phyloP scores from a whole-genome alignment of 2,888 invertebrate genomes.

The Oscheius sp. region DNA sequence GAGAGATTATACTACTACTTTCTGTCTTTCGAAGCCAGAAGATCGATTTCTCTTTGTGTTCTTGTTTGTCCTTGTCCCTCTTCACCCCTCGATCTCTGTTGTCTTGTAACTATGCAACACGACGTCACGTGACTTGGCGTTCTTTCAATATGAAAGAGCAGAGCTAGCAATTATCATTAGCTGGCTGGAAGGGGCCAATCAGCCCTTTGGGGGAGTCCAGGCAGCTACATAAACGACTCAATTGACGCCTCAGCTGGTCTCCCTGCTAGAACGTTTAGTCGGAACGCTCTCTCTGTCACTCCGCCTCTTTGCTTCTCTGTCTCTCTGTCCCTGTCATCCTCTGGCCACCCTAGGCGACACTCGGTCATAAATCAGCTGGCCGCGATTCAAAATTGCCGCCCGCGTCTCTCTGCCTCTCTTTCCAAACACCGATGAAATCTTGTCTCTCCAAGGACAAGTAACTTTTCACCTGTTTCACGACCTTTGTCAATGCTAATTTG shows the following conservation, averaged over 20 bases:
- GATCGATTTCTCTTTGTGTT: not conserved
- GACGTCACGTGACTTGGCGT: too few relatives aligned
- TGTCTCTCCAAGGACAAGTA: not conserved
- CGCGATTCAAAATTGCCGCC: conserved; percentile 32
- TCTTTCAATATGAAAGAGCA: too few relatives aligned
- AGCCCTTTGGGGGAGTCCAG: too few relatives aligned
- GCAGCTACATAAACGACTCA: too few relatives aligned
- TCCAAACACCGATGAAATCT: not conserved
- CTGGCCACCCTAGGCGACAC: conserved; percentile 1
- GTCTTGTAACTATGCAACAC: too few relatives aligned
- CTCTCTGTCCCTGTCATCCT: not conserved
- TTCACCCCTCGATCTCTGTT: not conserved
- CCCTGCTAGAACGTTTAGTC: not conserved
- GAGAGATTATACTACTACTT: not conserved
- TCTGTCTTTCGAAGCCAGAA: not conserved
- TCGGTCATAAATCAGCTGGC: conserved; percentile 24
- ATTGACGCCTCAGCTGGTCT: not conserved
- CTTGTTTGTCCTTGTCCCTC: not conserved
- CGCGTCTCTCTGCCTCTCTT: conserved; percentile 2
- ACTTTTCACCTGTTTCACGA: not conserved
- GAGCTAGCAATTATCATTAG: too few relatives aligned
- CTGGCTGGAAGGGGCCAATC: too few relatives aligned
- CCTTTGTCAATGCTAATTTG: not conserved
- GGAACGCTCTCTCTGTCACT: not conserved
- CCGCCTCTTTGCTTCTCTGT: not conserved